Evolutionary conservation across 2,797 vertebrate genomes (phyloP).

Genomic region (Sebastes kiyomatsui): DNA sequence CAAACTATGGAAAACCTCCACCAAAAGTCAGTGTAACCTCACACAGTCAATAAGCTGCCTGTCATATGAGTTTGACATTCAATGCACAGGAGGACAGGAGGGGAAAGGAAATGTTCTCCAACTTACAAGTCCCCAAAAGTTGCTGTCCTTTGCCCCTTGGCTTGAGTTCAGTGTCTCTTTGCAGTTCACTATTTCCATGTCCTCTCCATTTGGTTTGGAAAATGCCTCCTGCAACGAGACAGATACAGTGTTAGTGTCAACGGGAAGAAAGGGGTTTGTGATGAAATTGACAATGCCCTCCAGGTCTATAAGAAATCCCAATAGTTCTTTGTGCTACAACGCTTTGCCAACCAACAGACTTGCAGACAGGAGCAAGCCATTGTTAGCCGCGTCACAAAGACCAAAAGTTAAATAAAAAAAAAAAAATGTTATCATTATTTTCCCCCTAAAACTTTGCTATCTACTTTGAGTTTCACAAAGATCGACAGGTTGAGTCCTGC

Average conservation of each 20-base stretch:
- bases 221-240: constrained; percentile 6
- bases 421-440: neutral
- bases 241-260: neutral
- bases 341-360: neutral
- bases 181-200: constrained; percentile 8
- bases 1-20: neutral
- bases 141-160: constrained; percentile 5
- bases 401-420: neutral
- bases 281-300: neutral
- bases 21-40: neutral
- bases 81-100: constrained; percentile 3
- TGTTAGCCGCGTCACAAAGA: neutral
- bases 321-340: neutral
- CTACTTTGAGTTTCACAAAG: neutral
- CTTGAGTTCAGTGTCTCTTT: constrained; percentile 7
- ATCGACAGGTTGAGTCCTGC: neutral
- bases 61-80: constrained; percentile 29
- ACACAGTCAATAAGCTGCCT: neutral
- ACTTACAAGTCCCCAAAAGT: neutral
- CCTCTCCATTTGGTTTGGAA: constrained; percentile 2
- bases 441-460: neutral
- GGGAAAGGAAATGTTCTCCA: neutral
- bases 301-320: neutral
- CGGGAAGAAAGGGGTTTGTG: neutral
- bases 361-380: constrained; percentile 2